Base-by-base conservation (phyloP, 2,113 vertebrate species). In the Cebidichthys violaceus region DNA sequence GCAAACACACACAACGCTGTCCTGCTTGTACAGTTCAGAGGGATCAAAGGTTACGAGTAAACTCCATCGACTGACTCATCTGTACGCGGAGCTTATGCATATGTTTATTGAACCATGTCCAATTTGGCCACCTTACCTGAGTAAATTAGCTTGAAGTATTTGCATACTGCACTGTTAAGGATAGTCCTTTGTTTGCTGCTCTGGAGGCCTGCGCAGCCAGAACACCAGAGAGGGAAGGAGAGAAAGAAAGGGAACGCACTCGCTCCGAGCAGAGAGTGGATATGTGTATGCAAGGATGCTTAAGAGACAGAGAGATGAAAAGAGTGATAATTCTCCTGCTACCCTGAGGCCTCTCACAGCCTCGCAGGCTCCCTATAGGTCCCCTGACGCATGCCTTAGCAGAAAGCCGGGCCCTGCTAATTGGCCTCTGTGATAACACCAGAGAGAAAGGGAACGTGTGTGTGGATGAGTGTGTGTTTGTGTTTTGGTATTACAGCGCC, bases 311-410 rank as follows among this genome's bases (percentile, higher is more conserved):
- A 68, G 85, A 92, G 90, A 93, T 93, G 91, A 94, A 92, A 92
- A 90, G 92, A 93, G 93, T 88, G 91, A 94, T 93, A 89, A 94
- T 94, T 94, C 91, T 92, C 83, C 82, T 67, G 85, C 81, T 90
- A 84, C 85, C 92, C 91, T 15, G 73, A 88, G 90, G 90, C 90
- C 88, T 86, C 84, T 90, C 60, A 29, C 87, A 90, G 91, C 88
- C 93, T 90, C 41, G 76, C 84, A 67, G 92, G 85, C 86, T 90
- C 84, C 89, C 84, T 88, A 90, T 85, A 89, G 90, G 90, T 94
- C 92, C 89, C 88, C 84, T 89, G 91, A 89, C 78, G 86, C 88
- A 80, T 75, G 86, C 91, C 88, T 92, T 77, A 85, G 83, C 88
- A 91, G 84, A 93, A 87, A 91, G 81, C 85, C 70, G 55, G 89